Percentiles rank a stretch among this genome's conserved stretches.
Evolutionary conservation across 2,888 invertebrate species (phyloP).

Genomic region (Proisotoma minuta): DNA sequence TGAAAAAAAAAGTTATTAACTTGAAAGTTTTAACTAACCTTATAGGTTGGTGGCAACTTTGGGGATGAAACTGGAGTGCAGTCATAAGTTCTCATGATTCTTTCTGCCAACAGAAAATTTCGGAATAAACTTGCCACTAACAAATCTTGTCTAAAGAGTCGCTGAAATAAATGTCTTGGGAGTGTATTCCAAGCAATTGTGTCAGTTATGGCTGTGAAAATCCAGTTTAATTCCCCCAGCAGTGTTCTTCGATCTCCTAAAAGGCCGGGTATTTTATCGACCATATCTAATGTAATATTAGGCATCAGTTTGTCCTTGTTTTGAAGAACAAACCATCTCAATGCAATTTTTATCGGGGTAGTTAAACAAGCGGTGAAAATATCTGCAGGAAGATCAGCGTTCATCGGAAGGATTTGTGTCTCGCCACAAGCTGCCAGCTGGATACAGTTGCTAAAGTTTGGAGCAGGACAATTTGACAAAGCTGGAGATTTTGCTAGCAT

Average conservation of each 20-base stretch:
- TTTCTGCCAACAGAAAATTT: constrained; percentile 92
- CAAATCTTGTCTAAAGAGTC: constrained; percentile 92
- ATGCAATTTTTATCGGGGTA: constrained; percentile 93
- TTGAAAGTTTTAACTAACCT: constrained; percentile 53
- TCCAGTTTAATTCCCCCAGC: constrained; percentile 99
- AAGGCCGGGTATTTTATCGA: constrained; percentile 94
- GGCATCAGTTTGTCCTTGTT: constrained; percentile 74
- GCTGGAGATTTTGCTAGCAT: constrained; percentile 39
- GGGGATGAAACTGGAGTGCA: constrained; percentile 95
- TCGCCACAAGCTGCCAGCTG: constrained; percentile 92
- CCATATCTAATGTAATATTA: constrained; percentile 72
- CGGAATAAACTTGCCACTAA: constrained; percentile 96
- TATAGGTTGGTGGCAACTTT: constrained; percentile 80
- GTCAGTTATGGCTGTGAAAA: constrained; percentile 99
- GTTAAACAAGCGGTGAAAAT: constrained; percentile 97
- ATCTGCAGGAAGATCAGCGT: constrained; percentile 93
- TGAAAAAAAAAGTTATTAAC: background rate
- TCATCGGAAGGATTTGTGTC: constrained; percentile 93
- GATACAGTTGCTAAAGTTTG: constrained; percentile 78
- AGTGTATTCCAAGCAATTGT: constrained; percentile 99
- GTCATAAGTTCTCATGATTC: constrained; percentile 92
- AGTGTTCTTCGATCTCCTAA: constrained; percentile 91
- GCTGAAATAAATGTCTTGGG: constrained; percentile 54
- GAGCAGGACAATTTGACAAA: constrained; percentile 44
- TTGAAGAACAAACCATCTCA: constrained; percentile 90